Evolutionary conservation across 2,797 vertebrate genomes (phyloP).

Genomic region (Tinamus major): DNA sequence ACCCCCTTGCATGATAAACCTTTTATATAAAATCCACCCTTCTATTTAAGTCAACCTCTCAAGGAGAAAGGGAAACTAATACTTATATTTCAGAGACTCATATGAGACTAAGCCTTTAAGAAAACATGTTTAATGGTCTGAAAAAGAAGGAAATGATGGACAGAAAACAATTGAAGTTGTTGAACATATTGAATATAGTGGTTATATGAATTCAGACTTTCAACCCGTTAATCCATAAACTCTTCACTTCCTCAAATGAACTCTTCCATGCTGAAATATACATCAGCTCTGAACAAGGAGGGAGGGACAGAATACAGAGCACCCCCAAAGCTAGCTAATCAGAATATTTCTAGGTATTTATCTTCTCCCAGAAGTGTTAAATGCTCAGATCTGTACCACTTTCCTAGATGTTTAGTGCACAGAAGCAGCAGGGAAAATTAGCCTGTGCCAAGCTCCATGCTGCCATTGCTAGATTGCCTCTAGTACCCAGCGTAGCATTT

Average conservation of each 20-base stretch:
- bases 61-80: not conserved
- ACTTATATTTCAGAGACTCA: not conserved
- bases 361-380: not conserved
- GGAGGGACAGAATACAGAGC: not conserved
- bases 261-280: not conserved
- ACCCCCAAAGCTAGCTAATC: not conserved
- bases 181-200: not conserved
- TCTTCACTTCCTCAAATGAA: not conserved
- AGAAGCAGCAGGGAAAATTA: not conserved
- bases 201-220: not conserved
- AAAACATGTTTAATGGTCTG: constrained; percentile 8
- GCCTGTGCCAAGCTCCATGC: not conserved
- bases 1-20: not conserved
- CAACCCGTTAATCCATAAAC: not conserved
- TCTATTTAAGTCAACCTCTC: not conserved
- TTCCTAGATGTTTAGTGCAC: not conserved
- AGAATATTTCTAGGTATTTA: not conserved
- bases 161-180: not conserved
- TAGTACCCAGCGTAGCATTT: rapidly evolving
- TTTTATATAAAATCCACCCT: constrained; percentile 13
- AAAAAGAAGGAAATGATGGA: not conserved
- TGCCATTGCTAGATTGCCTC: not conserved
- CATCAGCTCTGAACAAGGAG: not conserved
- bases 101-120: not conserved
- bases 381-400: not conserved